Percentiles rank a stretch among this genome's conserved stretches.
Evolutionary conservation across 1,140 invertebrate genomes (phyloP).

Genomic region (Pollicipes pollicipes): DNA sequence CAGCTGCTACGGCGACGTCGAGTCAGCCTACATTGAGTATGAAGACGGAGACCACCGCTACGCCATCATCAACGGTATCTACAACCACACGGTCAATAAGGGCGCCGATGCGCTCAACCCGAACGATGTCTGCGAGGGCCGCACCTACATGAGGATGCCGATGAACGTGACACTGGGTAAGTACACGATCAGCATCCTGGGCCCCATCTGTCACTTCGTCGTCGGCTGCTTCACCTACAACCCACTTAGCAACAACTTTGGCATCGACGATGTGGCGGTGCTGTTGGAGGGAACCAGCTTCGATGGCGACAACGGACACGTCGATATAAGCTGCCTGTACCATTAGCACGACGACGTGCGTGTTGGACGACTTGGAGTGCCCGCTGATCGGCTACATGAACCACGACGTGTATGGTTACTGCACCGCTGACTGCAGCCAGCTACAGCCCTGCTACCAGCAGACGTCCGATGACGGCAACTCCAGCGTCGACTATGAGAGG

Average conservation of each 20-base stretch:
- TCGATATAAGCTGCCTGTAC: slow-evolving; percentile 3
- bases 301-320: slow-evolving; percentile 8
- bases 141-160: slow-evolving; percentile 7
- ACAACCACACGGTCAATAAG: slow-evolving; percentile 1
- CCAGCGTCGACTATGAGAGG: not conserved
- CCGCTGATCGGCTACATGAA: slow-evolving; percentile 9
- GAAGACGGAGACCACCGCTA: not conserved
- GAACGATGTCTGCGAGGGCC: slow-evolving; percentile 4
- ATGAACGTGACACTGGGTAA: not conserved
- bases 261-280: slow-evolving; percentile 6
- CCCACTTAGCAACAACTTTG: not conserved
- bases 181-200: slow-evolving; percentile 4
- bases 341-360: slow-evolving; percentile 5
- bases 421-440: not conserved
- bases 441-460: slow-evolving; percentile 7
- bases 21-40: not conserved
- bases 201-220: not conserved
- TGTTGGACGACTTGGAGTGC: not conserved
- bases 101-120: not conserved
- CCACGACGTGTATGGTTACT: slow-evolving; percentile 8
- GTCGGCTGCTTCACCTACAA: slow-evolving; percentile 6
- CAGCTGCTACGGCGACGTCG: not conserved
- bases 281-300: slow-evolving; percentile 3
- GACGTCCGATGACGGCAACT: slow-evolving; percentile 5
- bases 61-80: slow-evolving; percentile 5